A percentile compares a stretch with the other conserved stretches of the same genome.
Conservation (phyloP, 2,797 vertebrate species). For the Melanotaenia trifasciata region DNA sequence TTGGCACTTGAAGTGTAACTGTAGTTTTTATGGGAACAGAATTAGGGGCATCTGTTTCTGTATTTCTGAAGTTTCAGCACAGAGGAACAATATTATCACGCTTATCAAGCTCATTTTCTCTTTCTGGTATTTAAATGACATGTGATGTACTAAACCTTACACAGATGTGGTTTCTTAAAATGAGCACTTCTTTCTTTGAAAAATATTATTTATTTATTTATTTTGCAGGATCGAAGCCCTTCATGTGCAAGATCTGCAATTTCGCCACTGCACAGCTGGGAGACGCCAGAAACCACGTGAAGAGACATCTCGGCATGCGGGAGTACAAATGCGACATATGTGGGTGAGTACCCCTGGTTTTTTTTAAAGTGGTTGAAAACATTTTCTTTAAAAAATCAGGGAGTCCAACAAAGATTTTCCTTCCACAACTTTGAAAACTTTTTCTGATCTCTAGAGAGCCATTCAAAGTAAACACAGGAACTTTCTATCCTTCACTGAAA, state of each 20-base stretch:
- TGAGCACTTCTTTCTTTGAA: constrained; percentile 33
- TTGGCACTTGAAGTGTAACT: constrained; percentile 65
- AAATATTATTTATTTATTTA: constrained; percentile 33
- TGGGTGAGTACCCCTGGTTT: constrained; percentile 90
- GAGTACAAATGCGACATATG: constrained; percentile 99
- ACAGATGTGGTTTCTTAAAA: constrained; percentile 51
- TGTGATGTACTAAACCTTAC: constrained; percentile 36
- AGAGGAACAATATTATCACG: constrained; percentile 2
- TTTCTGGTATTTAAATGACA: constrained; percentile 48
- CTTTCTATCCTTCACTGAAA: neutral
- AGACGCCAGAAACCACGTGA: constrained; percentile 98
- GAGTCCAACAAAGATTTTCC: neutral
- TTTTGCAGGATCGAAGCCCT: constrained; percentile 95
- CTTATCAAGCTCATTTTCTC: constrained; percentile 32
- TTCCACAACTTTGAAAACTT: neutral
- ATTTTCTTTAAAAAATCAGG: constrained; percentile 14
- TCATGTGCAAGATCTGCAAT: constrained; percentile 99
- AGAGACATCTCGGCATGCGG: constrained; percentile 98
- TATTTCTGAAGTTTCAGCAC: constrained; percentile 40
- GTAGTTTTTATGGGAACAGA: constrained; percentile 63
- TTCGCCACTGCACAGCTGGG: constrained; percentile 98
- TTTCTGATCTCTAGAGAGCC: neutral
- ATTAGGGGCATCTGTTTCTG: constrained; percentile 58
- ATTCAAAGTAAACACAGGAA: neutral
- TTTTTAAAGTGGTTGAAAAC: constrained; percentile 11